Base-by-base conservation (phyloP, 2,888 invertebrate genomes). In the Ormia ochracea region DNA sequence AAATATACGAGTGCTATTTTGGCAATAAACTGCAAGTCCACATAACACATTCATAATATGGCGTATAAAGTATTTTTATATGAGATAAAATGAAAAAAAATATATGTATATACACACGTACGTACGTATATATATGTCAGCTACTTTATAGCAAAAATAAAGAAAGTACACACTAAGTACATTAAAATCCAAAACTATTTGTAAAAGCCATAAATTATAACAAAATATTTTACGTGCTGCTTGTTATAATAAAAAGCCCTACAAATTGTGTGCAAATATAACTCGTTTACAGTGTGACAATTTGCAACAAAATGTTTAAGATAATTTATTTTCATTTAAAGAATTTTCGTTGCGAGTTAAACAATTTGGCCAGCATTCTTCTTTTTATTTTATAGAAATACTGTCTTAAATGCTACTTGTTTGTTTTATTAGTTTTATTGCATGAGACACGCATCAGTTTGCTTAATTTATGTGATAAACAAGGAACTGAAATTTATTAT, bases 151-250 rank as follows among this genome's bases (percentile, higher is more conserved):
- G 12, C 19, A 17, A 43, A 5, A 41, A 43, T 23, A 36, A 14
- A 7, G 9, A 38, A 23, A 23, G 1, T 31, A 31, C 10, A 31
- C 14, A 14, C 5, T 19, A n/a, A n/a, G 12, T 28, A 52, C 26
- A 65, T 65, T 52, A 26, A 66, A 66, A 38, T 38, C 38, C 52
- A 21, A 41, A 56, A 68, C 41, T 68, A 68, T 68, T 68, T 68
- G n/a, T 54, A 69, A 56, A 68, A 43, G 45, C 26, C 45, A 28
- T 69, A 58, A 69, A 56, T 66, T 56, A 19, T 43, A 43, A 31
- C n/a, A n/a, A 56, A 45, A 69, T 69, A 58, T 56, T 69, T 36
- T 36, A 56, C 45, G 56, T 69, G 48, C 36, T 19, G 14, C 66
- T 50, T 48, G 14, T 9, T n/a, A n/a, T n/a, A n/a, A n/a, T n/a